A percentile compares a stretch with the other conserved stretches of the same genome.
phyloP scores from a whole-genome alignment of 2,888 invertebrate genomes.

The Ormyrus nitidulus region DNA sequence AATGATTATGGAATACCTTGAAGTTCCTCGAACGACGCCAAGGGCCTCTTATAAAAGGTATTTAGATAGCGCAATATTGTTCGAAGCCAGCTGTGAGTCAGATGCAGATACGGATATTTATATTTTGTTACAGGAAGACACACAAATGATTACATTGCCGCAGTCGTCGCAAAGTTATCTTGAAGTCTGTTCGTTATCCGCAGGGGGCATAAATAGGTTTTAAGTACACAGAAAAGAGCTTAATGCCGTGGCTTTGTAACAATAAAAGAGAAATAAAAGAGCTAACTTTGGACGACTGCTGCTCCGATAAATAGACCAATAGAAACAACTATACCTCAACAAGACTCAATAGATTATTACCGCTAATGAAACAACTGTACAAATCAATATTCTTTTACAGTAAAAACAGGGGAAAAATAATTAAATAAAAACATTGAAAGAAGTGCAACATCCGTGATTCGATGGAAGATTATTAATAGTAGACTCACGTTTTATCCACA shows the following conservation, averaged over 20 bases:
- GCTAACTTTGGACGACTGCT: slow-evolving; percentile 65
- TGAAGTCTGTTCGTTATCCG: slow-evolving; percentile 42
- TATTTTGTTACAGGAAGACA: slow-evolving; percentile 75
- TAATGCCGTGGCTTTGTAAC: slow-evolving; percentile 50
- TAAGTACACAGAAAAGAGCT: slow-evolving; percentile 54
- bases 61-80: slow-evolving; percentile 67
- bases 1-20: slow-evolving; percentile 49
- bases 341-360: slow-evolving; percentile 75
- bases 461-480: slow-evolving; percentile 57
- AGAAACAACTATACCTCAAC: slow-evolving; percentile 76
- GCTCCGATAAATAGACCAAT: slow-evolving; percentile 73
- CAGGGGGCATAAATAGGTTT: slow-evolving; percentile 53
- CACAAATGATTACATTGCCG: slow-evolving; percentile 68
- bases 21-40: slow-evolving; percentile 57
- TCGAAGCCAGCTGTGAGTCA: slow-evolving; percentile 69
- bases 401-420: slow-evolving; percentile 60
- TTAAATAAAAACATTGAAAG: slow-evolving; percentile 52
- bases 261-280: slow-evolving; percentile 33
- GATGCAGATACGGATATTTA: slow-evolving; percentile 74
- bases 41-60: slow-evolving; percentile 63
- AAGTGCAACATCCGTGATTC: slow-evolving; percentile 53
- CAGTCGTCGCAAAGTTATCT: slow-evolving; percentile 61
- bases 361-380: slow-evolving; percentile 73
- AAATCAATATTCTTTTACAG: slow-evolving; percentile 76
- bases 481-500: slow-evolving; percentile 59